A percentile compares a stretch with the other conserved stretches of the same genome.
These are phyloP conservation scores for Pteropus rufus DNA, from an alignment of 2,797 vertebrate species.

Conservation along the genomic window DNA sequence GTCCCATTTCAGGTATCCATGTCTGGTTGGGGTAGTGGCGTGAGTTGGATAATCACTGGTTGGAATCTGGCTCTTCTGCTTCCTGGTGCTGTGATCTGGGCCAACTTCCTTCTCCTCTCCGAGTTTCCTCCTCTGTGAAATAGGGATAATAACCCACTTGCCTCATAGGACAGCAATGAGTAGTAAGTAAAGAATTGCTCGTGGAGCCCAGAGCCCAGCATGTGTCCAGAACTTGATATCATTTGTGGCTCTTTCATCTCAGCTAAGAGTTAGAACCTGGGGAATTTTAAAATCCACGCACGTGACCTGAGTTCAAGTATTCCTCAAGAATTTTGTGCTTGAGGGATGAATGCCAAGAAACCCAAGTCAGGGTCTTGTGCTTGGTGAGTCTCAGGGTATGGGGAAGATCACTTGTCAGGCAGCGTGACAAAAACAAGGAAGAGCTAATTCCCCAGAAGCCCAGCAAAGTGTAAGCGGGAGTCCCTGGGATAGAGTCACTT, in stretches of 20 bases:
- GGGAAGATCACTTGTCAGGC: not conserved
- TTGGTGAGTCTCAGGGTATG: not conserved
- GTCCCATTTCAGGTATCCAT: not conserved
- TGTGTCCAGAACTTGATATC: not conserved
- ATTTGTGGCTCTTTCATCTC: not conserved
- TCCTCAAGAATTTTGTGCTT: not conserved
- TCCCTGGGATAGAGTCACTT: not conserved
- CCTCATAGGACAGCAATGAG: not conserved
- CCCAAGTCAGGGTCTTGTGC: not conserved
- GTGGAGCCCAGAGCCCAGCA: not conserved
- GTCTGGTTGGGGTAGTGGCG: not conserved
- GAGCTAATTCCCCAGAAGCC: accelerated
- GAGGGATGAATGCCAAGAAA: not conserved
- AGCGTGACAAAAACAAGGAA: not conserved
- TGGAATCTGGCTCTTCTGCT: not conserved
- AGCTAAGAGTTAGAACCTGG: not conserved
- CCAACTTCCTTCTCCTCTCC: not conserved
- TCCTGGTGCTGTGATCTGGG: not conserved
- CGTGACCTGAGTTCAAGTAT: not conserved
- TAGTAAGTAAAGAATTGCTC: not conserved
- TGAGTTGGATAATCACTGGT: not conserved
- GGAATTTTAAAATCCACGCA: not conserved
- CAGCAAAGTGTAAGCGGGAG: not conserved
- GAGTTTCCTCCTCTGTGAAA: not conserved
- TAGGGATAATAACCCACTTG: not conserved